Evolutionary conservation across 2,113 vertebrate genomes (phyloP).

Genomic region (Pseudonaja textilis): DNA sequence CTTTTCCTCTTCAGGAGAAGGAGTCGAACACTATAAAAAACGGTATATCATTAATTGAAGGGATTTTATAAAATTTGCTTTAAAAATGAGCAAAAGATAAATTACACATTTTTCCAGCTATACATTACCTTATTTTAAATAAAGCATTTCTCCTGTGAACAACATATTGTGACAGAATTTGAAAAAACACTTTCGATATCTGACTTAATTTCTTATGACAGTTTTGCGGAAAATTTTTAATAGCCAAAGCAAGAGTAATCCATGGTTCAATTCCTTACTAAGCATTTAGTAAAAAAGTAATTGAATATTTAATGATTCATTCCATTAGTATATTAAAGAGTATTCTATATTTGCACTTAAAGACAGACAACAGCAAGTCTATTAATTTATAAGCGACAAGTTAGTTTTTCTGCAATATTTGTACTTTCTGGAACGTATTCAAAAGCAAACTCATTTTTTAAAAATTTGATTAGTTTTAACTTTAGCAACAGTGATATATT

Average conservation of each 20-base stretch:
- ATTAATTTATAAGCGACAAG: background rate
- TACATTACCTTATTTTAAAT: background rate
- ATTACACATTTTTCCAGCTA: background rate
- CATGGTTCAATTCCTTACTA: background rate
- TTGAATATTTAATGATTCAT: background rate
- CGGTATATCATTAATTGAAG: background rate
- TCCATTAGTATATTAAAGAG: background rate
- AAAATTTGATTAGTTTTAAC: background rate
- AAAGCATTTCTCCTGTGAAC: background rate
- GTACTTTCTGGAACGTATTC: background rate
- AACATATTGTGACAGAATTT: background rate
- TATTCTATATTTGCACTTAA: background rate
- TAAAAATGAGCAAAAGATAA: background rate
- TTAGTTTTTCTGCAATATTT: background rate
- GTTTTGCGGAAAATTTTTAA: background rate
- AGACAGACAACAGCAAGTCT: background rate
- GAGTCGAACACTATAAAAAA: conserved; percentile 76
- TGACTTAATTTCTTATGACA: background rate
- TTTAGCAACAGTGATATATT: background rate
- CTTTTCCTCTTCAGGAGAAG: conserved; percentile 84
- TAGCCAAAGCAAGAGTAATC: background rate
- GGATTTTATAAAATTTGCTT: background rate
- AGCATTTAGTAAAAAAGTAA: background rate
- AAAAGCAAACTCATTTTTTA: background rate
- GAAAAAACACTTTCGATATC: background rate